Percentiles rank a stretch among this genome's conserved stretches.
These are phyloP conservation scores for Hypotaenidia philippensis DNA, from an alignment of 2,797 vertebrate genomes.

Conservation along the genomic window DNA sequence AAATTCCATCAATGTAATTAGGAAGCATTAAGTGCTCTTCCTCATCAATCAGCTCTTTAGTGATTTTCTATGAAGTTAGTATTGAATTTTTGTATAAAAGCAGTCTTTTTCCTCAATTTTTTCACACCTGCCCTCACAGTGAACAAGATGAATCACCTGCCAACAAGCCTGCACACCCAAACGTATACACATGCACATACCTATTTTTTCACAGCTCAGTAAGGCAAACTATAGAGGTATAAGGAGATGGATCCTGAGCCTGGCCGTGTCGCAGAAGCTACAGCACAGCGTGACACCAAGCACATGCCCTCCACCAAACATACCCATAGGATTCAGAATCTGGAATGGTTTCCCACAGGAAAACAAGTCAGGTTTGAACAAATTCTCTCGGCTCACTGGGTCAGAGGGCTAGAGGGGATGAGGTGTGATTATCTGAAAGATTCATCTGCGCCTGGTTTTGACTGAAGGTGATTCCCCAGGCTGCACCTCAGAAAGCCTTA, in stretches of 20 bases:
- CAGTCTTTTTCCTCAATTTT: neutral
- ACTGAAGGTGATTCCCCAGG: neutral
- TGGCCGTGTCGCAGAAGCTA: neutral
- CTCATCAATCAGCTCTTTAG: conserved; percentile 48
- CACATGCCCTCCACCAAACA: neutral
- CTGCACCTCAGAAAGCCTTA: neutral
- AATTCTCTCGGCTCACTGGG: neutral
- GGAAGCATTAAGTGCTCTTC: conserved; percentile 12
- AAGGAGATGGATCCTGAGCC: neutral
- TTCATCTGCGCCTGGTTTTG: neutral
- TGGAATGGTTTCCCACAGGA: neutral
- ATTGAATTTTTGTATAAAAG: conserved; percentile 41
- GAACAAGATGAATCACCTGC: neutral
- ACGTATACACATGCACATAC: neutral
- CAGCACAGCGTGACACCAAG: fast-evolving
- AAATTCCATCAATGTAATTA: conserved; percentile 55
- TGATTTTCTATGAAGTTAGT: conserved; percentile 39
- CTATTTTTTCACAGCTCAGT: neutral
- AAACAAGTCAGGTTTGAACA: neutral
- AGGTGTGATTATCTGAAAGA: neutral
- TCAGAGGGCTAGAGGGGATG: neutral
- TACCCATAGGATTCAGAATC: neutral
- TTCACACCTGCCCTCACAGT: neutral
- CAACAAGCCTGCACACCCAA: neutral
- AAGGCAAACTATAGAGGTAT: neutral